Percentiles rank a stretch among this genome's conserved stretches.
These are phyloP conservation scores for Neotragus pygmaeus DNA, from an alignment of 2,113 vertebrate species.

Conservation along the genomic window DNA sequence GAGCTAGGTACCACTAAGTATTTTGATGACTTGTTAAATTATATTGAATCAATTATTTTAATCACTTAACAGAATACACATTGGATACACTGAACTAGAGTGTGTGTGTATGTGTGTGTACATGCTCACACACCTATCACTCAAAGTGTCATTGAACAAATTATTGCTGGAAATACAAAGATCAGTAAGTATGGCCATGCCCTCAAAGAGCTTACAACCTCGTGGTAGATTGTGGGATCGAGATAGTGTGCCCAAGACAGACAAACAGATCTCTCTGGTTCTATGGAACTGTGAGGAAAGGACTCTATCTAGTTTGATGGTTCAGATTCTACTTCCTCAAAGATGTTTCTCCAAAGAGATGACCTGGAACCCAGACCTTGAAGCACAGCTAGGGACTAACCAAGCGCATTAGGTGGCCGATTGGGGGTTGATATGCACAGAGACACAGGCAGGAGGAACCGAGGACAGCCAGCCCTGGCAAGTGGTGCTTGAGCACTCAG, in stretches of 20 bases:
- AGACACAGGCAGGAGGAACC: background rate
- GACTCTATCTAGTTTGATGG: background rate
- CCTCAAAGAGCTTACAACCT: background rate
- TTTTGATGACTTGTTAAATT: background rate
- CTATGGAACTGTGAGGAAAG: background rate
- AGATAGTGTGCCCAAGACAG: background rate
- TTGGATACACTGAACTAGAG: background rate
- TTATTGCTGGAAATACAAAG: background rate
- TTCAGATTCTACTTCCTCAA: background rate
- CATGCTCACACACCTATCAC: background rate
- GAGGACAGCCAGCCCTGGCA: background rate
- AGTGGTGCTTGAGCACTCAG: background rate
- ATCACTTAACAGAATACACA: background rate
- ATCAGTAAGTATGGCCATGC: background rate
- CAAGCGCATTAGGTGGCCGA: background rate
- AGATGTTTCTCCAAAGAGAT: background rate
- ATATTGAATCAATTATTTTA: conserved; percentile 6
- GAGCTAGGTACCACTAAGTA: background rate
- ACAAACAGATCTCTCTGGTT: background rate
- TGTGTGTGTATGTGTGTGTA: background rate
- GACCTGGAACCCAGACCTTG: background rate
- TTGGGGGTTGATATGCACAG: background rate
- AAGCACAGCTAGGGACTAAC: background rate
- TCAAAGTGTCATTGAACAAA: background rate
- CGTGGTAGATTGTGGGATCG: background rate